phyloP scores from a whole-genome alignment of 2,888 invertebrate genomes.

The Melinaea marsaeus region DNA sequence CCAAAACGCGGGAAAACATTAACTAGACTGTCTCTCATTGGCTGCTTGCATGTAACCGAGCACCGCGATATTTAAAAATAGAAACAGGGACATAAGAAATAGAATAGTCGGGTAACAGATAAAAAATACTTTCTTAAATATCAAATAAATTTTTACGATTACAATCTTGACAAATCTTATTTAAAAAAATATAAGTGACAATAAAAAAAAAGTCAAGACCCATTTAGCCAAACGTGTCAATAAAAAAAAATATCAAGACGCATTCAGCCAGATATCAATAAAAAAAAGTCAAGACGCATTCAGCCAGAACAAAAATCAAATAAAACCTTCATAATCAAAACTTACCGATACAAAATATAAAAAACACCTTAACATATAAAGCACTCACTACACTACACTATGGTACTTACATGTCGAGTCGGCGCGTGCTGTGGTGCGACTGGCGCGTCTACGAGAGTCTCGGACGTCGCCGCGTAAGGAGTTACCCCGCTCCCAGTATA shows the following conservation, averaged over 20 bases:
- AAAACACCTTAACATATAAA: conserved; percentile 41
- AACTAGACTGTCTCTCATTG: conserved; percentile 58
- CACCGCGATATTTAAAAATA: conserved; percentile 78
- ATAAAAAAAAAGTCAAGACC: too few relatives aligned
- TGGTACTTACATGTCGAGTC: conserved; percentile 77
- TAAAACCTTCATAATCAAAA: too few relatives aligned
- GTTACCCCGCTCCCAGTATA: conserved; percentile 67
- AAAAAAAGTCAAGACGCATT: too few relatives aligned
- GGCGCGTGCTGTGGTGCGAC: conserved; percentile 78
- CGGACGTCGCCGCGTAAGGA: conserved; percentile 75
- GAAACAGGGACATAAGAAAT: conserved; percentile 55
- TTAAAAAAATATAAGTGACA: too few relatives aligned
- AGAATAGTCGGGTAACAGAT: conserved; percentile 32
- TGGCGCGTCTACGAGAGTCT: conserved; percentile 59
- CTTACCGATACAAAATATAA: conserved; percentile 8
- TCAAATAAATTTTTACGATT: too few relatives aligned
- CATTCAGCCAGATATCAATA: too few relatives aligned
- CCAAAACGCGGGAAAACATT: conserved; percentile 70
- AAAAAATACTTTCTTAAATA: conserved; percentile 1
- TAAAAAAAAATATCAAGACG: too few relatives aligned
- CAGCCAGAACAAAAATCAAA: too few relatives aligned
- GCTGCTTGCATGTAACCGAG: conserved; percentile 65
- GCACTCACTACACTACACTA: conserved; percentile 62
- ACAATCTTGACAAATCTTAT: too few relatives aligned
- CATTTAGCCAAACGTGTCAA: too few relatives aligned